Evolutionary conservation across 2,888 invertebrate species (phyloP), one percentile per base, ranked within the genome.

Genomic region (Drosophila birchii): DNA sequence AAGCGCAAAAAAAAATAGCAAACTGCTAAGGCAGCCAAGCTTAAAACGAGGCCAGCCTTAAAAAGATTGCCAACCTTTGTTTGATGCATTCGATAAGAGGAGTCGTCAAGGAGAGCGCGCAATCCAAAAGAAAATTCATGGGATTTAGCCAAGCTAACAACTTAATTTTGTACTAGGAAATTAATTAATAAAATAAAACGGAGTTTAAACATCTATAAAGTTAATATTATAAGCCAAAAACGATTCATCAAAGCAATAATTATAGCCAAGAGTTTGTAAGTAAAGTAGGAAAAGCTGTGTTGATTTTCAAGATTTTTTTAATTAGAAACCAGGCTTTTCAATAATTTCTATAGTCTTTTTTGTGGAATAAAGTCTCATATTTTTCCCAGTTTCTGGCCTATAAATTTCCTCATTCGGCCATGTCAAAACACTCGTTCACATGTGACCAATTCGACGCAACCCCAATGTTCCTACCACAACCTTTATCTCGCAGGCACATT

Each of bases 351-450:
- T 11, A 16, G n/a, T n/a, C 16, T 20, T 34, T 9, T 20, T 5
- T 2, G 3, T 14, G 16, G 1, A 23, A 36, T n/a, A 38, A n/a
- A 26, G 38, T 3, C 11, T 5, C 12, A 20, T 16, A 12, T 18
- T 16, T n/a, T 39, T 29, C 12, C 32, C 38, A 58, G 16, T 70
- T 60, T 58, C 38, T 56, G 70, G 68, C 53, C 59, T 67, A 81
- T 83, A 86, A 76, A 86, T 79, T 79, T 81, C 61, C 62, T 41
- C 58, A 75, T 57, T 78, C 76, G 86, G 57, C 73, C 83, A 80
- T 77, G 78, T 83, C 78, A 81, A 60, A 75, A 71, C 68, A 73
- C 76, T 72, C 76, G 76, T 75, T 69, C 69, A 73, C 34, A 66
- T 53, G 71, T 78, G 73, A 57, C 64, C 39, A 47, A 23, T 34